Base-by-base conservation (phyloP, 2,113 vertebrate species). In the Melanocharis versteri region DNA sequence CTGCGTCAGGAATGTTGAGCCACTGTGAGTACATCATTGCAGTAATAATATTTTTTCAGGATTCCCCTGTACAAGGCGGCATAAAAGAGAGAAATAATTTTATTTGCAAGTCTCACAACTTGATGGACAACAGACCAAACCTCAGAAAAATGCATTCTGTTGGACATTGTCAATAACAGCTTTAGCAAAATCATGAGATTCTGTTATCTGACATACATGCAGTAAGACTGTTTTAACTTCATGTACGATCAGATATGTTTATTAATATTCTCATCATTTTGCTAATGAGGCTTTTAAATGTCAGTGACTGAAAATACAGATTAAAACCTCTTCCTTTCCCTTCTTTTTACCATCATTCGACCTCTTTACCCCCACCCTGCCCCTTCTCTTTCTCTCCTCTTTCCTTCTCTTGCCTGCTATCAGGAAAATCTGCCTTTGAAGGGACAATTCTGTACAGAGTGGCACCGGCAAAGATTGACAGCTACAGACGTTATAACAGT, bases 401-500 rank as follows among this genome's bases (percentile, higher is more conserved):
- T 97, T 98, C 95, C 96, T 98, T 97, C 95, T 98, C 96, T 97
- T 97, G 91, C 97, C 97, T 97, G 97, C 98, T 98, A 97, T 98
- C 98, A 98, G 98, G 98, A 98, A 98, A 98, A 95, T 98, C 98
- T 98, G 97, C 98, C 97, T 98, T 98, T 98, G 96, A 98, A 97
- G 98, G 98, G 97, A 97, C 98, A 98, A 90, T 98, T 98, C 97
- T 98, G 95, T 98, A 98, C 96, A 98, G 98, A 97, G 98, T 98
- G 90, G 96, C 86, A 96, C 97, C 97, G 24, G 96, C 97, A 97
- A 98, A 98, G 98, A 98, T 95, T 98, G 98, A 98, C 97, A 98
- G 98, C 98, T 98, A 98, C 98, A 98, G 98, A 98, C 98, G 98
- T 97, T 98, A 98, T 97, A 98, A 98, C 98, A 98, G 98, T 98